Conservation (phyloP, 1,140 invertebrate species). For the Drosophila bocki region DNA sequence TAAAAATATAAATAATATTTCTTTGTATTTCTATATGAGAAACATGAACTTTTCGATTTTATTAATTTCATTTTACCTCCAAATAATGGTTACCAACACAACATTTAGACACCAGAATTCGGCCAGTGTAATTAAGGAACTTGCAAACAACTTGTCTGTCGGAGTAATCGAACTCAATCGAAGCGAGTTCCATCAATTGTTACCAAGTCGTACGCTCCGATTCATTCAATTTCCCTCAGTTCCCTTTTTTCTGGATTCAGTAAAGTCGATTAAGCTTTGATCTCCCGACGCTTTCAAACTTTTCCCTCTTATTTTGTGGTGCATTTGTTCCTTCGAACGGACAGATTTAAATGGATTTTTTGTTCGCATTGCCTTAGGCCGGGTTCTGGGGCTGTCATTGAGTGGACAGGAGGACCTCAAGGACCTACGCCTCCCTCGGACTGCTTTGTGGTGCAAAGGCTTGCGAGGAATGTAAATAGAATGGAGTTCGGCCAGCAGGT, state of each 20-base stretch:
- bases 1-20: neutral
- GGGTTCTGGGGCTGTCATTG: slow-evolving; percentile 15
- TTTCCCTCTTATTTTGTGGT: slow-evolving; percentile 7
- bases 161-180: slow-evolving; percentile 20
- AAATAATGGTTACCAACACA: neutral
- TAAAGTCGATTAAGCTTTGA: slow-evolving; percentile 56
- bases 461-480: slow-evolving; percentile 31
- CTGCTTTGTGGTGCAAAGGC: slow-evolving; percentile 21
- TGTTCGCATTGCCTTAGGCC: slow-evolving; percentile 4
- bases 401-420: slow-evolving; percentile 35
- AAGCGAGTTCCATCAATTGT: slow-evolving; percentile 33
- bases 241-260: slow-evolving; percentile 15
- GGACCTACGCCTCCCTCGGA: neutral
- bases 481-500: slow-evolving; percentile 17
- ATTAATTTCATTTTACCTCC: neutral
- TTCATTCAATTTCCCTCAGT: slow-evolving; percentile 33
- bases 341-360: slow-evolving; percentile 50
- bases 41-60: neutral
- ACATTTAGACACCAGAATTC: neutral
- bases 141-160: slow-evolving; percentile 2
- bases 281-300: slow-evolving; percentile 35
- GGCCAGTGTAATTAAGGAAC: slow-evolving; percentile 4
- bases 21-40: neutral
- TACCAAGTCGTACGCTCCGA: slow-evolving; percentile 21
- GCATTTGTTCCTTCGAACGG: slow-evolving; percentile 18